phyloP scores from a whole-genome alignment of 2,888 invertebrate species.

The Doris montereyensis region DNA sequence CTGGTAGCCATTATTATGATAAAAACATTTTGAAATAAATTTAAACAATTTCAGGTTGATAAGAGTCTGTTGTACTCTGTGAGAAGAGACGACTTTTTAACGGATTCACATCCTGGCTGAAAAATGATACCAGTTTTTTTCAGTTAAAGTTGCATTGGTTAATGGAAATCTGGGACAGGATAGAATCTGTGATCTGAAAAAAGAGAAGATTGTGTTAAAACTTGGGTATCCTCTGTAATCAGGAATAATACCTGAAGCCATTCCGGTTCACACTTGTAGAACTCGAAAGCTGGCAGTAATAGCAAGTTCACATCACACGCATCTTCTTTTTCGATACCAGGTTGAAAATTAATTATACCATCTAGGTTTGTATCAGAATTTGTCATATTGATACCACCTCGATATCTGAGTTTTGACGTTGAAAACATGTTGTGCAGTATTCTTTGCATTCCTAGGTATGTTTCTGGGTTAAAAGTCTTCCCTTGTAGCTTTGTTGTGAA shows the following conservation, averaged over 20 bases:
- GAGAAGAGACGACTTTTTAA: conserved; percentile 87
- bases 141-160: conserved; percentile 83
- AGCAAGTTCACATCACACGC: conserved; percentile 56
- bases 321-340: conserved; percentile 19
- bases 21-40: no score
- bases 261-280: conserved; percentile 53
- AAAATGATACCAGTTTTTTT: conserved; percentile 88
- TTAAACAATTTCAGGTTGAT: no score
- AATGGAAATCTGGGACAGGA: conserved; percentile 81
- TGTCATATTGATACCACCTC: conserved; percentile 54
- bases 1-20: no score
- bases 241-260: conserved; percentile 54
- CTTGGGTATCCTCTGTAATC: conserved; percentile 71
- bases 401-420: conserved; percentile 69
- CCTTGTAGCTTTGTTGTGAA: conserved; percentile 86
- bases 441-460: conserved; percentile 63
- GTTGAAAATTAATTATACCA: conserved; percentile 5
- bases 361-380: conserved; percentile 34
- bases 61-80: conserved; percentile 87
- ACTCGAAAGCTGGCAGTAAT: conserved; percentile 59
- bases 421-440: conserved; percentile 61
- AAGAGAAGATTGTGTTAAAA: conserved; percentile 79
- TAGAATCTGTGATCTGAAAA: conserved; percentile 81
- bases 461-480: conserved; percentile 77
- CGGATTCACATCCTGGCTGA: conserved; percentile 88